Evolutionary conservation across 2,888 invertebrate species (phyloP), one percentile per base, ranked within the genome.

Genomic region (Drosophila leonis): DNA sequence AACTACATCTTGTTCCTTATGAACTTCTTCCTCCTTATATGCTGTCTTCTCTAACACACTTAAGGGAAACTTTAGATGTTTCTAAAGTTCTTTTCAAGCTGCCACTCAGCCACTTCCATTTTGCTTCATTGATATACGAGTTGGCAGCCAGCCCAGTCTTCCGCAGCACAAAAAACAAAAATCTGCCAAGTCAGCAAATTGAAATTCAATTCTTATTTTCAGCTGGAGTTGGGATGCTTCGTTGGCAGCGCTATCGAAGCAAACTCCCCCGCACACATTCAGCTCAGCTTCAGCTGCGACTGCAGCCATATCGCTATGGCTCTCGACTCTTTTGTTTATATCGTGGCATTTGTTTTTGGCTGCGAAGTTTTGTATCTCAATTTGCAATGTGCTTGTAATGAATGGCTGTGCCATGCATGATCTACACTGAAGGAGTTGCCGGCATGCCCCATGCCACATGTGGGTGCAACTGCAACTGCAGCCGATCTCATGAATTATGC

Each of bases 301-400:
- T 78, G 73, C 49, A 1, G 56, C 69, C 42, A 69, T 69, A 83
- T 82, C 78, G 85, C 81, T 77, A 68, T 72, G 81, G 72, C 61
- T 57, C 31, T 57, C 29, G 52, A 35, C n/a, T 62, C 60, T 69
- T 60, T 72, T 69, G 67, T 64, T 78, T 51, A 20, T 51, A 12
- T 61, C 24, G 54, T 27, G 56, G 56, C 64, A 44, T 66, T 65
- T 64, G 69, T 54, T 57, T 60, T 65, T 31, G 57, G 48, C 18
- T 24, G 72, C 18, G 62, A 68, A 69, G 80, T 75, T 83, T 86
- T 82, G 88, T 82, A 86, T 86, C 86, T 87, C 89, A 87, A 87
- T 87, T 88, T 87, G 74, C 84, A 80, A 54, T 71, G 77, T 72
- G 81, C 62, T 56, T 57, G 81, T 82, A 84, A 86, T 83, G 78